These are phyloP conservation scores for Grapholita molesta DNA, from an alignment of 1,140 invertebrate species.

Conservation along the genomic window DNA sequence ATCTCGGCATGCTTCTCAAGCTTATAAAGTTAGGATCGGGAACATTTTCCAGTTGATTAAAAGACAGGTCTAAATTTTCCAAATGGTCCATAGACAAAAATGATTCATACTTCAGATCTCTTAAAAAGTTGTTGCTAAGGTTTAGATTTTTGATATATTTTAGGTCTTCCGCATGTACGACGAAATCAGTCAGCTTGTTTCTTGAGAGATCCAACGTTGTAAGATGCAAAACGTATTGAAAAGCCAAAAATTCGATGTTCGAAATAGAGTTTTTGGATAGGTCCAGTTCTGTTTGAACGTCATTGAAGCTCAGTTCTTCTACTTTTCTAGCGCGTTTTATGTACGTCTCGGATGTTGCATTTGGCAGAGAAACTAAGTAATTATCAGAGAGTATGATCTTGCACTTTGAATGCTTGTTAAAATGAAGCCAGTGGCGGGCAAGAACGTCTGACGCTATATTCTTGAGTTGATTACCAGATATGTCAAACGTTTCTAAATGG, in stretches of 20 bases:
- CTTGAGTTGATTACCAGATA: conserved; percentile 54
- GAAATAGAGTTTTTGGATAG: conserved; percentile 54
- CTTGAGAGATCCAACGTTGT: conserved; percentile 51
- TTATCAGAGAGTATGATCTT: conserved; percentile 61
- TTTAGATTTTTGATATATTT: conserved; percentile 52
- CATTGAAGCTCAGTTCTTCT: conserved; percentile 24
- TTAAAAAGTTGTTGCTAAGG: conserved; percentile 55
- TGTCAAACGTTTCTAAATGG: conserved; percentile 62
- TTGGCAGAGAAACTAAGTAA: conserved; percentile 44
- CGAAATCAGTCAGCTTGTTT: conserved; percentile 51
- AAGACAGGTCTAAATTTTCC: conserved; percentile 59
- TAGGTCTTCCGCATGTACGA: conserved; percentile 49
- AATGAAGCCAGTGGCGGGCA: conserved; percentile 55
- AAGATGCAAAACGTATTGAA: conserved; percentile 45
- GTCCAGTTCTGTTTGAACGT: conserved; percentile 50
- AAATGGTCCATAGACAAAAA: conserved; percentile 55
- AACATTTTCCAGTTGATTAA: conserved; percentile 52
- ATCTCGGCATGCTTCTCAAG: conserved; percentile 36
- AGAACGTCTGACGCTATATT: conserved; percentile 46
- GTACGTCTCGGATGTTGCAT: conserved; percentile 33
- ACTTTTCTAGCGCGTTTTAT: conserved; percentile 30
- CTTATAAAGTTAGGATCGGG: conserved; percentile 45
- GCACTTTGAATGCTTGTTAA: conserved; percentile 45
- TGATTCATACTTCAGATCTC: conserved; percentile 44
- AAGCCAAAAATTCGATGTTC: conserved; percentile 54